Base-by-base conservation (phyloP, 2,797 vertebrate genomes). In the Sebastes matsubarae region DNA sequence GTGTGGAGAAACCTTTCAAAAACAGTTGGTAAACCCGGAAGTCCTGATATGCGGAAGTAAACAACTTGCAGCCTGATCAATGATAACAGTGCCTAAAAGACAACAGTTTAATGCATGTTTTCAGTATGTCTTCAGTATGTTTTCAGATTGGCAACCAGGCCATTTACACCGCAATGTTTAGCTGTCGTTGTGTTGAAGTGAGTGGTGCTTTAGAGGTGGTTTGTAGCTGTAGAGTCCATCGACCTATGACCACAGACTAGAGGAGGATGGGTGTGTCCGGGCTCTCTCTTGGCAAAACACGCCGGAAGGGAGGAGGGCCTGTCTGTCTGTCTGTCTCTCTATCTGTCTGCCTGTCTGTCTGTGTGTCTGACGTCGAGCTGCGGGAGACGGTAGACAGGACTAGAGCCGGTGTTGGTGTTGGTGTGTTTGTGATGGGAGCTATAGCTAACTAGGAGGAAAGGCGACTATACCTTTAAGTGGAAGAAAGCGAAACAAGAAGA, bases 401-500 rank as follows among this genome's bases (percentile, higher is more conserved):
- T 36, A n/a, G 84, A 73, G 79, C 59, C 30, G 75, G 55, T 84
- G 85, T 81, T 77, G 73, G 87, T 36, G 34, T 34, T 34, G 32
- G 32, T 34, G 34, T 36, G 36, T 36, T 38, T 2, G 36, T 50
- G 80, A 91, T 92, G 89, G 63, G 42, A 83, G 72, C 50, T 50
- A 59, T 72, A 36, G 34, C 77, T 64, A 87, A 91, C 71, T 20
- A 81, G 81, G 86, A 81, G 81, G 86, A 87, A 91, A 88, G 75
- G 84, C 87, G 88, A 75, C 87, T 89, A 80, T 61, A 87, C 85
- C 90, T 95, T 92, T 85, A 94, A 95, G 90, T 77, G 79, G 68
- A 85, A 89, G 42, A 78, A 88, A 91, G 61, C 88, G 75, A 86
- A 91, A 92, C 79, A 76, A 90, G 75, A 76, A 65, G 52, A 68